Percentiles rank a stretch among this genome's conserved stretches.
Evolutionary conservation across 2,113 vertebrate species (phyloP).

Genomic region (Cheirogaleus medius): DNA sequence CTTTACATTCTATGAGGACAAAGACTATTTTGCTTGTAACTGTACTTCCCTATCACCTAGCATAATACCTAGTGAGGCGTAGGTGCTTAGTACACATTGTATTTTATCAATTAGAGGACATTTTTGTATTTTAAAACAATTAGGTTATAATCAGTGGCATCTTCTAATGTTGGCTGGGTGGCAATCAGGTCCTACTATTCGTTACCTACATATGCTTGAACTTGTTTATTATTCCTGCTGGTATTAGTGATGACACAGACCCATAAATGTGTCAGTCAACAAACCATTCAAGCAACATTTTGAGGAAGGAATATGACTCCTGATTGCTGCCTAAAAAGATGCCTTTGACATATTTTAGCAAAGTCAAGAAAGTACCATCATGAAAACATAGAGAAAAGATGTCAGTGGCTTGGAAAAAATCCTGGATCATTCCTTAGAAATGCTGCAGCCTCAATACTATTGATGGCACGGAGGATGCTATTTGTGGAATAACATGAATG

Average conservation of each 20-base stretch:
- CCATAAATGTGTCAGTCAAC: not conserved
- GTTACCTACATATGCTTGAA: not conserved
- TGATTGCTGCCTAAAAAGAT: not conserved
- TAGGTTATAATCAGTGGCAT: not conserved
- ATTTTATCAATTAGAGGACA: not conserved
- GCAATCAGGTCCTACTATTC: not conserved
- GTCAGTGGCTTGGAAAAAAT: not conserved
- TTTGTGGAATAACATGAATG: not conserved
- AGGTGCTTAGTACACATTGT: not conserved
- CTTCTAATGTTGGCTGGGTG: not conserved
- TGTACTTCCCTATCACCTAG: not conserved
- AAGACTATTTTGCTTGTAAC: not conserved
- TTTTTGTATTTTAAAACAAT: not conserved
- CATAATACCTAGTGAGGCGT: not conserved
- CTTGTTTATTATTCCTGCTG: not conserved
- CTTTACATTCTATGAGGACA: not conserved
- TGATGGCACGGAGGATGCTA: not conserved
- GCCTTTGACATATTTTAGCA: not conserved
- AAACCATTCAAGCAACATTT: not conserved
- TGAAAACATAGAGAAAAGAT: not conserved
- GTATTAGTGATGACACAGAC: not conserved
- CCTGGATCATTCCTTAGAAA: not conserved
- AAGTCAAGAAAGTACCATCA: not conserved
- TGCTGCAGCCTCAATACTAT: not conserved
- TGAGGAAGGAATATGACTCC: not conserved